Percentiles rank a stretch among this genome's conserved stretches.
These are phyloP conservation scores for Amiota minor DNA, from an alignment of 2,888 invertebrate species.

Conservation along the genomic window DNA sequence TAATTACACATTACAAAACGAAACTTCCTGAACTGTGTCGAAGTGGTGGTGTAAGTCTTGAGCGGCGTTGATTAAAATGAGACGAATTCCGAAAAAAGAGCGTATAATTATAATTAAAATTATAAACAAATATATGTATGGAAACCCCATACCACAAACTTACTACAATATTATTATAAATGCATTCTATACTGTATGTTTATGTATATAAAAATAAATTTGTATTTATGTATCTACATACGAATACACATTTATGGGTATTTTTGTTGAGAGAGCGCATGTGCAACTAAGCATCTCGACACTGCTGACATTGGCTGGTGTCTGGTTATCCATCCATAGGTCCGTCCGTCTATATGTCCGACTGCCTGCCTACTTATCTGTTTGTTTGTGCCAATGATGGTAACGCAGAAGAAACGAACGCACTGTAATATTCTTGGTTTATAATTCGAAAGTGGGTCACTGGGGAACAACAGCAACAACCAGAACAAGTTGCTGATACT, in stretches of 20 bases:
- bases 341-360: too few relatives aligned
- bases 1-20: too few relatives aligned
- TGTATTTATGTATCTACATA: too few relatives aligned
- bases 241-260: not conserved
- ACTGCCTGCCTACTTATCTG: too few relatives aligned
- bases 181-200: too few relatives aligned
- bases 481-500: not conserved
- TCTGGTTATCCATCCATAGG: too few relatives aligned
- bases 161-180: too few relatives aligned
- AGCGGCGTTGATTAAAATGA: too few relatives aligned
- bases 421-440: constrained; percentile 1
- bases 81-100: not conserved
- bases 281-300: constrained; percentile 1
- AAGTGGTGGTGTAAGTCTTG: too few relatives aligned
- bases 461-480: constrained; percentile 12
- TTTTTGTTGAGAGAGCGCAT: constrained; percentile 10
- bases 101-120: constrained; percentile 1
- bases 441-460: constrained; percentile 18
- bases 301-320: not conserved
- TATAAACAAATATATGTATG: not conserved
- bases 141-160: not conserved
- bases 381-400: not conserved
- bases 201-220: too few relatives aligned
- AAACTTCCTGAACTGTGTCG: too few relatives aligned
- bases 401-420: not conserved